These are phyloP conservation scores for Pseudopleuronectes americanus DNA, from an alignment of 2,797 vertebrate genomes.

Conservation along the genomic window DNA sequence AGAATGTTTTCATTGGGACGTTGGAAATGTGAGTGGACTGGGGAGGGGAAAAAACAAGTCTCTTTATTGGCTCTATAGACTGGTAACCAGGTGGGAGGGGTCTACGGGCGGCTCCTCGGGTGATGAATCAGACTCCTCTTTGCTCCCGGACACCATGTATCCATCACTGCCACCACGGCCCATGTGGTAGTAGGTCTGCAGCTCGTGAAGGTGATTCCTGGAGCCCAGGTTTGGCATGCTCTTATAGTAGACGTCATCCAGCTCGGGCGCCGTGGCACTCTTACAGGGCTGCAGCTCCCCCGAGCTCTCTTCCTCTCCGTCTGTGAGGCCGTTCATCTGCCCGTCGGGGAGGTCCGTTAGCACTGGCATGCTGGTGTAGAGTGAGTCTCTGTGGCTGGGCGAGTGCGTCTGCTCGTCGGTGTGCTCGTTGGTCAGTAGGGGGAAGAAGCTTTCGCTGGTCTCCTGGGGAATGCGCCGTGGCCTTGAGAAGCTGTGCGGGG, in stretches of 20 bases:
- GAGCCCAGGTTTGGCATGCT: constrained; percentile 99
- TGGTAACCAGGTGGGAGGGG: constrained; percentile 98
- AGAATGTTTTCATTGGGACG: constrained; percentile 68
- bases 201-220: constrained; percentile 93
- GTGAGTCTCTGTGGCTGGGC: constrained; percentile 94
- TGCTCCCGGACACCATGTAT: constrained; percentile 93
- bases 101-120: constrained; percentile 90
- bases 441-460: constrained; percentile 97
- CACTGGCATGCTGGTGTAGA: constrained; percentile 98
- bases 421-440: constrained; percentile 95
- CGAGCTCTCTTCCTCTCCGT: constrained; percentile 82
- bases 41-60: constrained; percentile 63
- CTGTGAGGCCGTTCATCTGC: constrained; percentile 86
- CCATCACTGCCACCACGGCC: constrained; percentile 97
- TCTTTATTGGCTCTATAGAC: constrained; percentile 90
- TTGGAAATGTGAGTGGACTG: constrained; percentile 58
- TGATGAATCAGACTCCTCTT: constrained; percentile 89
- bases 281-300: constrained; percentile 88
- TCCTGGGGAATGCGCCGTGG: constrained; percentile 92
- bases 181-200: constrained; percentile 98
- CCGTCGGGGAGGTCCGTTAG: constrained; percentile 90
- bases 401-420: constrained; percentile 93
- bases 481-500: constrained; percentile 89
- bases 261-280: constrained; percentile 84
- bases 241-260: constrained; percentile 97